Conservation (phyloP, 2,797 vertebrate species). For the Allochrocebus solatus region DNA sequence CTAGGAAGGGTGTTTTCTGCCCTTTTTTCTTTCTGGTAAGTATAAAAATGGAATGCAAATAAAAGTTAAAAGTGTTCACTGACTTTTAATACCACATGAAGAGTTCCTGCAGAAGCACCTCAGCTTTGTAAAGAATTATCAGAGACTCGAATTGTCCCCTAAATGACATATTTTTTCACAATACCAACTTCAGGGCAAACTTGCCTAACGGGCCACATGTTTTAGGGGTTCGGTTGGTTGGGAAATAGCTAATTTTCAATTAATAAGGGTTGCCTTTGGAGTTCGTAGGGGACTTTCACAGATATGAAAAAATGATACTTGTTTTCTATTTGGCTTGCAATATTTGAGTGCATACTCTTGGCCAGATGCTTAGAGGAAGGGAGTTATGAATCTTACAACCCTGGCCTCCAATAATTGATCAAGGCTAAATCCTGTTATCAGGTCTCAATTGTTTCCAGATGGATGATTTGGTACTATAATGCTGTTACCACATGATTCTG, state of each 20-base stretch:
- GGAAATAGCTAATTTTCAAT: neutral
- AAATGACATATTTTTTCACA: neutral
- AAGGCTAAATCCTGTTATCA: neutral
- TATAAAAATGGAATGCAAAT: slow-evolving; percentile 28
- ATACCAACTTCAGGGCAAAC: neutral
- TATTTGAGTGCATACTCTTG: neutral
- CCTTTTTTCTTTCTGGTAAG: neutral
- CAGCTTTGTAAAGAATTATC: neutral
- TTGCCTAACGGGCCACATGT: neutral
- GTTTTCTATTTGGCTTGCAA: neutral
- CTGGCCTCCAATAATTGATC: neutral
- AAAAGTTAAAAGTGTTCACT: neutral
- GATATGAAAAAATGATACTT: neutral
- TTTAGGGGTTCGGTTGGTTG: neutral
- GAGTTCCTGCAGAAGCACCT: neutral
- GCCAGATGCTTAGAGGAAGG: neutral
- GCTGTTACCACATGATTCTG: neutral
- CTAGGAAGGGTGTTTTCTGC: neutral
- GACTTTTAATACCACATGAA: neutral
- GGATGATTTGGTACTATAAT: neutral
- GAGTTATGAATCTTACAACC: neutral
- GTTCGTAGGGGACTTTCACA: neutral
- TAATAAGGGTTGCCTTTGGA: neutral
- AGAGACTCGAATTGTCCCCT: neutral
- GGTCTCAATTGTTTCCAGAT: neutral